phyloP scores from a whole-genome alignment of 2,113 vertebrate genomes.

The Andinoacara biseriatus region DNA sequence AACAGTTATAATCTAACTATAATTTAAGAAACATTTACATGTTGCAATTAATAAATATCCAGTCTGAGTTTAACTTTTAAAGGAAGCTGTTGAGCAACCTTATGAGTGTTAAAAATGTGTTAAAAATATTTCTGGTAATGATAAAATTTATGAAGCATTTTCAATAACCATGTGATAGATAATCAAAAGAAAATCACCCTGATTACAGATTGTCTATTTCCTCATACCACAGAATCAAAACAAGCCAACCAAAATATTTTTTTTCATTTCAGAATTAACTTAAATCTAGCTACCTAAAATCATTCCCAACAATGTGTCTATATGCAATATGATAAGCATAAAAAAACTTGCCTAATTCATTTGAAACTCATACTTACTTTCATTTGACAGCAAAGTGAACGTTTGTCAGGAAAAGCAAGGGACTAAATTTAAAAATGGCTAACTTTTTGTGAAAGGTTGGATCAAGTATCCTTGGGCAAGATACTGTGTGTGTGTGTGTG shows the following conservation, averaged over 20 bases:
- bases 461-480: too few species aligned
- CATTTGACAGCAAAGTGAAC: too few species aligned
- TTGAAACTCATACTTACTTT: not conserved
- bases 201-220: not conserved
- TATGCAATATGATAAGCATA: not conserved
- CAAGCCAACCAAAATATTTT: not conserved
- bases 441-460: too few species aligned
- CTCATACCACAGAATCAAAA: not conserved
- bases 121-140: not conserved
- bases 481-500: too few species aligned
- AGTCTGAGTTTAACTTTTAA: not conserved
- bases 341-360: not conserved
- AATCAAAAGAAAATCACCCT: not conserved
- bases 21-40: not conserved
- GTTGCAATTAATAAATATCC: not conserved
- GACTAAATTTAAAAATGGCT: too few species aligned
- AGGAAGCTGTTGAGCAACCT: not conserved
- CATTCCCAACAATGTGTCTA: not conserved
- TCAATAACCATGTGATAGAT: not conserved
- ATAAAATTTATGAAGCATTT: not conserved
- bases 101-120: slow-evolving; percentile 1
- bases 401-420: too few species aligned
- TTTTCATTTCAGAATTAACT: not conserved
- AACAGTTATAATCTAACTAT: not conserved
- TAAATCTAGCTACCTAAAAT: not conserved